Base-by-base conservation (phyloP, 2,888 invertebrate species). In the Cotesia congregata region DNA sequence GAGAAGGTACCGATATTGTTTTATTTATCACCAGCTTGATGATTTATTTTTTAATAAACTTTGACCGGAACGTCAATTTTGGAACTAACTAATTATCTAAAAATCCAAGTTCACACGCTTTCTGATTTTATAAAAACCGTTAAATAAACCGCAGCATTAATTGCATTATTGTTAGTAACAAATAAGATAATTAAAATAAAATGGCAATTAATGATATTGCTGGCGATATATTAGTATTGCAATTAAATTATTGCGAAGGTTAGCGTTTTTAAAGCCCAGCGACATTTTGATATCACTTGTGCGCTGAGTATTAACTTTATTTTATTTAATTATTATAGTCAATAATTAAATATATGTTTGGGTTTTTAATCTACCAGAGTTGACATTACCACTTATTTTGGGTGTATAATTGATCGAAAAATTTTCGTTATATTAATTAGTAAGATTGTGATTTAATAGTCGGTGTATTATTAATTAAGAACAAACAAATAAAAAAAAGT, bases 221-320 rank as follows among this genome's bases (percentile, higher is more conserved):
- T 30, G 30, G 30, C 30, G 30, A 30, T 50, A n/a, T n/a, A 50
- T 50, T 50, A 12, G 1, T 2, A 2, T 50, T 50, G 12, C 7
- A 50, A 50, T 12, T 12, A 50, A 50, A 50, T 50, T 50, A 50
- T 50, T 50, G 50, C 50, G 12, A 12, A 50, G 50, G 86, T 86
- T 87, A 85, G 86, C 85, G 86, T 84, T 86, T 84, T 84, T 12
- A 50, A 30, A 30, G 30, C 30, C 30, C 83, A 87, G 84, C 87
- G 87, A 87, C 87, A 87, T 87, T 87, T 88, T 86, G 86, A 87
- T 85, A 85, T 75, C 70, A 64, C 38, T 70, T 20, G 9, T 59
- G 80, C 78, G 77, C 81, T 70, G 40, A 68, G 17, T 3, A 64
- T 64, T 40, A 5, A 61, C 39, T 12, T 65, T 65, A 6, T 73